These are phyloP conservation scores for Pristionchus exspectatus DNA, from an alignment of 2,888 invertebrate genomes.

Conservation along the genomic window DNA sequence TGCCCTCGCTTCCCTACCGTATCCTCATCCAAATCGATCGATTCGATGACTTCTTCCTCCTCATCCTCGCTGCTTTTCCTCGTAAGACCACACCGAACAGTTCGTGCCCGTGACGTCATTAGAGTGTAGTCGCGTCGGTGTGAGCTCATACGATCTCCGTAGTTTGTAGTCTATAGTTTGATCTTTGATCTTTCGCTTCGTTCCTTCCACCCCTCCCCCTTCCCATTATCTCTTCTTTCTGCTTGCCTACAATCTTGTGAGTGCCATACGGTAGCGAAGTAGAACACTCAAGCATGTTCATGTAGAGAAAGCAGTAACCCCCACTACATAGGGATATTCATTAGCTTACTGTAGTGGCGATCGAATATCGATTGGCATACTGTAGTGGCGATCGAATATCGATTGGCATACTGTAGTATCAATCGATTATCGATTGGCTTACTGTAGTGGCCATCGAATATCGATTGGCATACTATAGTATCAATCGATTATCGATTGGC, in stretches of 20 bases:
- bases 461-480: not conserved
- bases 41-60: not conserved
- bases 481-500: not conserved
- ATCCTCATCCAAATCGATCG: constrained; percentile 42
- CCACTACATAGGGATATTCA: not conserved
- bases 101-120: constrained; percentile 31
- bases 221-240: not conserved
- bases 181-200: constrained; percentile 39
- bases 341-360: not conserved
- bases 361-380: not conserved
- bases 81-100: constrained; percentile 49
- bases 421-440: not conserved
- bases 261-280: constrained; percentile 12
- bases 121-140: constrained; percentile 36
- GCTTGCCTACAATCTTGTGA: constrained; percentile 27
- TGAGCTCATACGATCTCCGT: not conserved
- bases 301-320: not conserved
- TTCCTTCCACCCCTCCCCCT: not conserved
- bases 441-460: not conserved
- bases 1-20: not conserved
- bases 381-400: not conserved
- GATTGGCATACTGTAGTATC: not conserved
- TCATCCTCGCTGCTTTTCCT: constrained; percentile 25
- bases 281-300: constrained; percentile 3
- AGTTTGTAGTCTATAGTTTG: constrained; percentile 8